phyloP scores from a whole-genome alignment of 2,113 vertebrate genomes.

The Caracal caracal region DNA sequence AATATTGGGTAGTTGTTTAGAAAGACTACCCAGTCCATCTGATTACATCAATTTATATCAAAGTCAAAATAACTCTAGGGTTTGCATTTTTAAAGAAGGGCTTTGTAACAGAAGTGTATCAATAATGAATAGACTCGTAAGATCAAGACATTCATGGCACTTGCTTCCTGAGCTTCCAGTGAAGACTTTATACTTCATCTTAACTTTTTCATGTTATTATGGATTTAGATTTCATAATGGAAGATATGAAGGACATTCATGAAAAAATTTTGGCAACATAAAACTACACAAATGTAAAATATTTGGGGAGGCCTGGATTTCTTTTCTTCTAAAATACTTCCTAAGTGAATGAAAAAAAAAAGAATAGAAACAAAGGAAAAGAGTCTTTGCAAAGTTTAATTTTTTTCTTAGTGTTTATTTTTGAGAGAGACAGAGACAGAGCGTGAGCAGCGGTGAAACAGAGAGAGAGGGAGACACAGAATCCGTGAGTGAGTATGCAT shows the following conservation, averaged over 20 bases:
- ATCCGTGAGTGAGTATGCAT: neutral
- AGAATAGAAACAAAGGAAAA: neutral
- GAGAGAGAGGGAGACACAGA: too few species aligned
- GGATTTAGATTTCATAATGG: neutral
- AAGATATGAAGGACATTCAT: neutral
- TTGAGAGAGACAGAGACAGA: too few species aligned
- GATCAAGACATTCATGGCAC: neutral
- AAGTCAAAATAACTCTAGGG: neutral
- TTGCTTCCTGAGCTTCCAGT: neutral
- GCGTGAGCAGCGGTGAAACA: too few species aligned
- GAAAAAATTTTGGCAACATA: neutral
- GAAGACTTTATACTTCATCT: neutral
- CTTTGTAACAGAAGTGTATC: neutral
- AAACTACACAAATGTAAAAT: neutral
- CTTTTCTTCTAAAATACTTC: neutral
- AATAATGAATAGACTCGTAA: neutral
- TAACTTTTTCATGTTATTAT: neutral
- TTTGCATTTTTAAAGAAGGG: slow-evolving; percentile 8
- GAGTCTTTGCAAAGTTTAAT: neutral
- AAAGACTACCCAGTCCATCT: neutral
- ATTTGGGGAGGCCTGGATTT: neutral
- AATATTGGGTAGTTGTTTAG: neutral
- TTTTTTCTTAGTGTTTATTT: too few species aligned
- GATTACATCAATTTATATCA: neutral
- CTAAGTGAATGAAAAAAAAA: neutral